These are phyloP conservation scores for Petrocephalus sullivani DNA, from an alignment of 2,797 vertebrate genomes.

Conservation along the genomic window DNA sequence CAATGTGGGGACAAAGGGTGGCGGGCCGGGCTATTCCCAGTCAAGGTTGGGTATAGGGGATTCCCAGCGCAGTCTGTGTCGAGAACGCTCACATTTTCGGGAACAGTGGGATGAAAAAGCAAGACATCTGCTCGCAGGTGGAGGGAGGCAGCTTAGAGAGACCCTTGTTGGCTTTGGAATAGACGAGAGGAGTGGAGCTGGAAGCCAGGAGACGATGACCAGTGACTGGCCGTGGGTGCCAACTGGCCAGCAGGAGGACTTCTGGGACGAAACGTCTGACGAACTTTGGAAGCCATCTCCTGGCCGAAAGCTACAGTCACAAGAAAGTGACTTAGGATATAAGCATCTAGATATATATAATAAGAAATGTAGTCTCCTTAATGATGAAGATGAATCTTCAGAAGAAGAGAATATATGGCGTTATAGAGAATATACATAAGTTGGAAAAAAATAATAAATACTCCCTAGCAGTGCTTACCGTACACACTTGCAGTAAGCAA, in stretches of 20 bases:
- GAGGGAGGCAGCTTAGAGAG: constrained; percentile 19
- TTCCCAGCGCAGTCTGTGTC: not conserved
- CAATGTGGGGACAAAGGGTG: constrained; percentile 10
- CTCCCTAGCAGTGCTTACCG: not conserved
- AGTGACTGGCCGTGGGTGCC: constrained; percentile 14
- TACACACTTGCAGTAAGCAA: not conserved
- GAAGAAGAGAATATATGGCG: not conserved
- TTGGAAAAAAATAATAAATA: constrained; percentile 1
- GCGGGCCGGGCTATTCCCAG: constrained; percentile 11
- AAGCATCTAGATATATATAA: not conserved
- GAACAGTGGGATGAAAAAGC: constrained; percentile 10
- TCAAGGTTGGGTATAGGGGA: constrained; percentile 14
- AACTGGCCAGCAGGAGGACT: constrained; percentile 15
- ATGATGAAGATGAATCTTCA: not conserved
- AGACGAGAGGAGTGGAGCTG: constrained; percentile 16
- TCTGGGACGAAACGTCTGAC: not conserved
- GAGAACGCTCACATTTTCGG: not conserved
- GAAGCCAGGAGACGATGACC: constrained; percentile 8
- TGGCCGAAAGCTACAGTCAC: constrained; percentile 9
- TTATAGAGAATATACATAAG: not conserved
- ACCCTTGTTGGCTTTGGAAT: not conserved
- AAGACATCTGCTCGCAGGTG: constrained; percentile 18
- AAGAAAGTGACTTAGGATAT: not conserved
- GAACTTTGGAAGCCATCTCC: constrained; percentile 10
- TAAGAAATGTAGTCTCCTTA: not conserved